A percentile compares a stretch with the other conserved stretches of the same genome.
These are phyloP conservation scores for Sanderia malayensis DNA, from an alignment of 30 jellyfish, hydroid and myxozoan genomes.

Conservation along the genomic window DNA sequence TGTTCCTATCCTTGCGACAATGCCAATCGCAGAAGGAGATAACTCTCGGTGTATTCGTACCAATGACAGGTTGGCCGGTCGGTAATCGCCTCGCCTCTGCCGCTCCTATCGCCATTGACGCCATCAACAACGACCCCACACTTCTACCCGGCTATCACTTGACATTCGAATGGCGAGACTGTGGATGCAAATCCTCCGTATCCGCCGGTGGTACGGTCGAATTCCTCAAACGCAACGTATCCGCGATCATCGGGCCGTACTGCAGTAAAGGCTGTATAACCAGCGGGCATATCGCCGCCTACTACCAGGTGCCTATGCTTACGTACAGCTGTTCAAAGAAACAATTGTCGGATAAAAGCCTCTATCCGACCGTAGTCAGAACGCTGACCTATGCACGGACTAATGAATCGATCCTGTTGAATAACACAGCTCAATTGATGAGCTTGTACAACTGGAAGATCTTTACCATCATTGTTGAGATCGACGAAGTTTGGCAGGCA, in stretches of 20 bases:
- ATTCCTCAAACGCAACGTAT: conserved; percentile 19
- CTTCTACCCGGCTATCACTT: conserved; percentile 36
- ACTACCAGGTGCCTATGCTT: conserved; percentile 73
- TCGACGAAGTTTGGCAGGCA: conserved; percentile 41
- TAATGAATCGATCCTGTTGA: conserved; percentile 23
- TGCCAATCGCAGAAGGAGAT: conserved; percentile 45
- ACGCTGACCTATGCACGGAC: conserved; percentile 86
- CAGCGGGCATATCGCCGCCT: conserved; percentile 62
- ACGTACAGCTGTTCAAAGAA: conserved; percentile 77
- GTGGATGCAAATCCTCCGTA: conserved; percentile 45
- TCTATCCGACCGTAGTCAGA: conserved; percentile 85
- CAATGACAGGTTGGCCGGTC: conserved; percentile 98
- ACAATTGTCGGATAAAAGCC: conserved; percentile 53
- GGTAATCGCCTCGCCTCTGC: conserved; percentile 78
- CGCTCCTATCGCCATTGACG: conserved; percentile 61
- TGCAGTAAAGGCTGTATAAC: conserved; percentile 62
- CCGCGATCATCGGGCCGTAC: conserved; percentile 68
- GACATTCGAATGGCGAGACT: conserved; percentile 54
- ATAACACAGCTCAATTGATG: conserved; percentile 46
- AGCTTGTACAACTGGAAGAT: conserved; percentile 61
- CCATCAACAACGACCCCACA: conserved; percentile 39
- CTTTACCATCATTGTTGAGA: conserved; percentile 65
- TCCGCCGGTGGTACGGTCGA: conserved; percentile 68
- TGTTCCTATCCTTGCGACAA: background rate
- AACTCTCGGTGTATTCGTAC: conserved; percentile 85